phyloP scores from a whole-genome alignment of 2,888 invertebrate genomes.

The Margaritifera margaritifera region DNA sequence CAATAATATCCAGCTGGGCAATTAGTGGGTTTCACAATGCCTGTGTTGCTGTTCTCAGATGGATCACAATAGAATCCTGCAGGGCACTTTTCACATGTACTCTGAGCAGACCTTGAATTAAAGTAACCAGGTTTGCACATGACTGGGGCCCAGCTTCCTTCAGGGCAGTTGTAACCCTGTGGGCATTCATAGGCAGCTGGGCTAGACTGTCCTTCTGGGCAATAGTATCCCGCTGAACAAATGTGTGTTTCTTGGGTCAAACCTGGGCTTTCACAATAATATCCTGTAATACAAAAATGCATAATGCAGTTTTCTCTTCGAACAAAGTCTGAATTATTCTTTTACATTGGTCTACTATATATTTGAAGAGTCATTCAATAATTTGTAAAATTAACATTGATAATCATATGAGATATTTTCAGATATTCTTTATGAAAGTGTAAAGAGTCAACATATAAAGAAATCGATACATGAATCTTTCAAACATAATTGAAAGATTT shows the following conservation, averaged over 20 bases:
- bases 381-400: too few relatives aligned
- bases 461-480: too few relatives aligned
- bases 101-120: conserved; percentile 42
- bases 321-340: too few relatives aligned
- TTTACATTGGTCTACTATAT: too few relatives aligned
- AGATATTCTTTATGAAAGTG: too few relatives aligned
- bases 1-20: conserved; percentile 68
- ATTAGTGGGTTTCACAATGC: conserved; percentile 54
- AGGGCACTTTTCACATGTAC: conserved; percentile 56
- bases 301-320: background rate
- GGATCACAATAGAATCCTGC: conserved; percentile 67
- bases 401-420: too few relatives aligned
- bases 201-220: conserved; percentile 65
- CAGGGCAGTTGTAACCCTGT: conserved; percentile 62
- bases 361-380: too few relatives aligned
- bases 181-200: conserved; percentile 60
- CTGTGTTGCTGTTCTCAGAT: conserved; percentile 62
- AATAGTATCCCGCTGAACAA: conserved; percentile 66
- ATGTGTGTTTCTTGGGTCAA: conserved; percentile 52
- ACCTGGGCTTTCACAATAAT: conserved; percentile 62
- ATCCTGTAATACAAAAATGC: conserved; percentile 51
- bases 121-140: conserved; percentile 64
- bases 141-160: conserved; percentile 54
- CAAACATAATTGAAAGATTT: too few relatives aligned
- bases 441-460: too few relatives aligned